Percentiles rank a stretch among this genome's conserved stretches.
These are phyloP conservation scores for Silurus glanis DNA, from an alignment of 2,113 vertebrate genomes.

Conservation along the genomic window DNA sequence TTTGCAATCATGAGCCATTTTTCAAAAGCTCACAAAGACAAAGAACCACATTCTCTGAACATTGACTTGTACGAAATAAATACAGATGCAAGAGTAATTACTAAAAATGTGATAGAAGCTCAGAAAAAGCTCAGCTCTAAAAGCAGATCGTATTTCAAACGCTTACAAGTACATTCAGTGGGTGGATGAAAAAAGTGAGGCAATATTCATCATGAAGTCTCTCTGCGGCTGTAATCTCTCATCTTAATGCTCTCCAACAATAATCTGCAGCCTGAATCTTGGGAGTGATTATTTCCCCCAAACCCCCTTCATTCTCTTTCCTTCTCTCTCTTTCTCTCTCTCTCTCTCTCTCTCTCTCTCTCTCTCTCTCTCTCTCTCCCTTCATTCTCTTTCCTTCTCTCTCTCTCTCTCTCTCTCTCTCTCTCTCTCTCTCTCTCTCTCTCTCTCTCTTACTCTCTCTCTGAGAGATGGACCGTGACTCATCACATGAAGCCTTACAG, in stretches of 20 bases:
- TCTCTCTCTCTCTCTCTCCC: neutral
- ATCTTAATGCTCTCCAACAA: conserved; percentile 1
- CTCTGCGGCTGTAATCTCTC: conserved; percentile 13
- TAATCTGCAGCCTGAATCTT: neutral
- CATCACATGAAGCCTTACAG: conserved; percentile 24
- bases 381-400: neutral
- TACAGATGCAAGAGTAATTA: neutral
- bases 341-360: neutral
- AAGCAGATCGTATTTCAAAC: neutral
- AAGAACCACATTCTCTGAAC: neutral
- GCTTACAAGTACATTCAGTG: conserved; percentile 13
- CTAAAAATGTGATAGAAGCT: neutral
- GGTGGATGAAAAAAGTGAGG: conserved; percentile 4
- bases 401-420: neutral
- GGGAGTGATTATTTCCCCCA: neutral
- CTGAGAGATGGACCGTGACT: conserved; percentile 3
- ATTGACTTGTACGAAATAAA: neutral
- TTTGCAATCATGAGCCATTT: neutral
- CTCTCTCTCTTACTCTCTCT: neutral
- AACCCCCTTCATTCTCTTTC: neutral
- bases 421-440: neutral
- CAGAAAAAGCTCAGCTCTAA: neutral
- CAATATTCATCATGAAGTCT: conserved; percentile 1
- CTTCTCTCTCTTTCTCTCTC: neutral
- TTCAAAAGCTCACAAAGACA: neutral